phyloP scores from a whole-genome alignment of 37 sponge, comb jelly and placozoan genomes.

The Tethya wilhelma region DNA sequence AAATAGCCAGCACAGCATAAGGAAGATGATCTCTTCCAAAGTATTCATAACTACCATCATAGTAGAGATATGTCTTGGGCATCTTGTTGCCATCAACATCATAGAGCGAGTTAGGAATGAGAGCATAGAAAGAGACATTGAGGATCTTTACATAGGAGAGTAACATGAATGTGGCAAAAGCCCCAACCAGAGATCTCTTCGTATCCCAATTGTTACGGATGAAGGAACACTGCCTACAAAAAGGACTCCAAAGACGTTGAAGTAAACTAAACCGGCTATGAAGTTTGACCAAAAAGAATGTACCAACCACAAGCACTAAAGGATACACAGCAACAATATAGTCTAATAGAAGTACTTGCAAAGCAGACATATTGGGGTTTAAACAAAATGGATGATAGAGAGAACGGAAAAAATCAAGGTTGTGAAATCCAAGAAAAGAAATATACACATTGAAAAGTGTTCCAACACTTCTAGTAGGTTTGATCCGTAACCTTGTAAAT shows the following conservation, averaged over 20 bases:
- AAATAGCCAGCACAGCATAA: slow-evolving; percentile 17
- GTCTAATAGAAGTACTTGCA: background rate
- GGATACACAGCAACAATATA: slow-evolving; percentile 2
- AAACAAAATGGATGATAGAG: slow-evolving; percentile 9
- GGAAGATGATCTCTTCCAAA: background rate
- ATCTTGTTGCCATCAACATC: background rate
- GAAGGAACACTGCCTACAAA: background rate
- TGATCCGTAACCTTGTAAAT: background rate
- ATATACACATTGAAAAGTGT: background rate
- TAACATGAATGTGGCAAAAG: slow-evolving; percentile 8
- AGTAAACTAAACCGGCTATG: slow-evolving; percentile 5
- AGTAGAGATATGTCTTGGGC: background rate
- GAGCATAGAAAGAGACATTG: background rate
- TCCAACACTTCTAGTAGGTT: background rate
- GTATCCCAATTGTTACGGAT: background rate
- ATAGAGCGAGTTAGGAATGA: background rate
- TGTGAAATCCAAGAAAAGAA: background rate
- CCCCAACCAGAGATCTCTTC: background rate
- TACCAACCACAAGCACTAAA: background rate
- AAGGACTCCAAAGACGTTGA: slow-evolving; percentile 11
- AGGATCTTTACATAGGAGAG: slow-evolving; percentile 16
- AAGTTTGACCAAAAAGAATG: slow-evolving; percentile 14
- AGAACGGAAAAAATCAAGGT: slow-evolving; percentile 22
- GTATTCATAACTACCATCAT: background rate
- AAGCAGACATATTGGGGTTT: background rate